Base-by-base conservation (phyloP, 2,113 vertebrate genomes). In the Lophochroa leadbeateri region DNA sequence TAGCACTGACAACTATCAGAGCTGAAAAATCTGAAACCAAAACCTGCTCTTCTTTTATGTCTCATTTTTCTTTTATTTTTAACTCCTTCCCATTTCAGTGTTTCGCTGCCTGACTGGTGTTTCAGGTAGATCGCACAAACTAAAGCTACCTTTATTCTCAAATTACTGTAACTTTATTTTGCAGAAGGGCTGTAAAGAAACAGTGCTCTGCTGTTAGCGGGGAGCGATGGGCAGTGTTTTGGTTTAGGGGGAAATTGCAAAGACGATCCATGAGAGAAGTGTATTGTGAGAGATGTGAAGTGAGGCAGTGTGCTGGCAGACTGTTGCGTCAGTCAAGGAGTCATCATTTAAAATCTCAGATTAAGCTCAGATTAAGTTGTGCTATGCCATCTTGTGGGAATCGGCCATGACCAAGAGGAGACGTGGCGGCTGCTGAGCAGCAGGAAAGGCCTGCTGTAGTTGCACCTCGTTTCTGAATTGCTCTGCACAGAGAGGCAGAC, bases 341-440 rank as follows among this genome's bases (percentile, higher is more conserved):
- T 86, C 78, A 94, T 88, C 35, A 3, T 46, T 82, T 44, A 25
- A 83, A 81, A 93, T 88, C 92, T 88, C 60, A 96, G 95, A 94
- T 95, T 86, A 86, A 95, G 15, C n/a, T 49, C 33, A 43, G 91
- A 92, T 95, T 92, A 94, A 88, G 31, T 33, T 6, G 69, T 71
- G 86, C 83, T 31, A 0, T 84, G 86, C 39, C 80, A 71, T 81
- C 31, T 81, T 44, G 68, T 90, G 88, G 96, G 88, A 83, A 90
- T 43, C 0, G 0, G 64, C 72, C 4, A 3, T 21, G 88, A 14
- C 64, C 15, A 4, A 39, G 83, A 83, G 69, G 68, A 88, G 92
- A 7, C 16, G 7, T 9, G 49, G 90, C 0, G 35, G 69, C 86
- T 75, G 83, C 67, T 16, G 1, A 52, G 72, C 2, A 0, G 28